Evolutionary conservation across 2,113 vertebrate species (phyloP), one percentile per base, ranked within the genome.

Genomic region (Sphyrna mokarran): DNA sequence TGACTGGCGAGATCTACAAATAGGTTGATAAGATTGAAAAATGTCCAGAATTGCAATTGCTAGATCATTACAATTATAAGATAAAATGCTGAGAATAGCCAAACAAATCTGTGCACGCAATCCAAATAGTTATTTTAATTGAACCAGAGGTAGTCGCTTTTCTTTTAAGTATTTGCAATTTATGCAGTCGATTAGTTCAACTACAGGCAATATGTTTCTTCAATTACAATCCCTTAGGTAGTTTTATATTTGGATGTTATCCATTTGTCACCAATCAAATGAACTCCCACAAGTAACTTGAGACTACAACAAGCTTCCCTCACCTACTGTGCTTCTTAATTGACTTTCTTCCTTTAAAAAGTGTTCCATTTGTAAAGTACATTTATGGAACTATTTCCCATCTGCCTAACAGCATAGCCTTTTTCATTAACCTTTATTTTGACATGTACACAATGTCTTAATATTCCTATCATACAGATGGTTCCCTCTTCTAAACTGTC

Each of bases 251-350:
- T n/a, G 33, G 20, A 89, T 89, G 90, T 66, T 93, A 13, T 93
- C 54, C 61, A 94, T 94, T 13, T 94, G 61, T 68, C 91, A 66
- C 61, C 68, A 94, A 94, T 94, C 90, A 93, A 93, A 68, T 93
- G 61, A 93, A 93, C 48, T 93, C n/a, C n/a, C 61, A 18, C 61
- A n/a, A 37, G 90, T 68, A 68, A 93, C 58, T 37, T 93, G 63
- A 94, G 20, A 40, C 63, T 66, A 61, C 58, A 66, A 66, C 54
- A 66, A 20, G 33, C 3, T 37, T 29, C 90, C n/a, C 26, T 63
- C 9, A 66, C 26, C 58, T 22, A 69, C 61, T 68, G 90, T 93
- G 58, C 58, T 66, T 93, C 90, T 68, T 33, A 66, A 66, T 68
- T 94, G 37, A 70, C 91, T 40, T 40, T 63, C 37, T 94, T n/a